These are phyloP conservation scores for Melanotaenia maccullochi DNA, from an alignment of 2,797 vertebrate species.

Conservation along the genomic window DNA sequence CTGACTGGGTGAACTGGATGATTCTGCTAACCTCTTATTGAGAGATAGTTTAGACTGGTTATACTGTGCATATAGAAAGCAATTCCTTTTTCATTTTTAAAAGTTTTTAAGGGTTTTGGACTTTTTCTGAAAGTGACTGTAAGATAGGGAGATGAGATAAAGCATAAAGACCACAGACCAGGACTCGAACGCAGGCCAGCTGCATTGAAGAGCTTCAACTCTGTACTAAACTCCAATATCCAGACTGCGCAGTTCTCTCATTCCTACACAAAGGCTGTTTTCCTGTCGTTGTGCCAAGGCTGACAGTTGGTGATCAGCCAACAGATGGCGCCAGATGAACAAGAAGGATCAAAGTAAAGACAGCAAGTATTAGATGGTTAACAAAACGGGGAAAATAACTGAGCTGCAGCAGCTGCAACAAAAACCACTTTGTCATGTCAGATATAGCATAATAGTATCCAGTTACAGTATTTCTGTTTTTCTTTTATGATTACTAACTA, in stretches of 20 bases:
- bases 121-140: too few relatives aligned
- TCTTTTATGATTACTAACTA: neutral
- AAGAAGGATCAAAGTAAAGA: constrained; percentile 43
- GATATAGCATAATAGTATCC: neutral
- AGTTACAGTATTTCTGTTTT: too few relatives aligned
- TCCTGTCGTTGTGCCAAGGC: constrained; percentile 8
- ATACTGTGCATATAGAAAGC: neutral
- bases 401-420: constrained; percentile 24
- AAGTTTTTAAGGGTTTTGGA: too few relatives aligned
- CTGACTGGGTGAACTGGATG: constrained; percentile 11
- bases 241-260: neutral
- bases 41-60: constrained; percentile 2
- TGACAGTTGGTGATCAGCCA: constrained; percentile 51
- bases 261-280: constrained; percentile 1
- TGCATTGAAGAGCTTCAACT: too few relatives aligned
- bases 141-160: too few relatives aligned
- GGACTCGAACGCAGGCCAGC: too few relatives aligned
- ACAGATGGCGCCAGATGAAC: constrained; percentile 78
- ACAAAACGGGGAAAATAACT: constrained; percentile 7
- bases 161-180: too few relatives aligned
- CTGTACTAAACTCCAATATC: too few relatives aligned
- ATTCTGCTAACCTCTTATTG: constrained; percentile 38
- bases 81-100: neutral
- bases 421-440: neutral
- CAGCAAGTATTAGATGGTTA: constrained; percentile 23